Evolutionary conservation across 2,797 vertebrate genomes (phyloP).

Genomic region (Scyliorhinus canicula): DNA sequence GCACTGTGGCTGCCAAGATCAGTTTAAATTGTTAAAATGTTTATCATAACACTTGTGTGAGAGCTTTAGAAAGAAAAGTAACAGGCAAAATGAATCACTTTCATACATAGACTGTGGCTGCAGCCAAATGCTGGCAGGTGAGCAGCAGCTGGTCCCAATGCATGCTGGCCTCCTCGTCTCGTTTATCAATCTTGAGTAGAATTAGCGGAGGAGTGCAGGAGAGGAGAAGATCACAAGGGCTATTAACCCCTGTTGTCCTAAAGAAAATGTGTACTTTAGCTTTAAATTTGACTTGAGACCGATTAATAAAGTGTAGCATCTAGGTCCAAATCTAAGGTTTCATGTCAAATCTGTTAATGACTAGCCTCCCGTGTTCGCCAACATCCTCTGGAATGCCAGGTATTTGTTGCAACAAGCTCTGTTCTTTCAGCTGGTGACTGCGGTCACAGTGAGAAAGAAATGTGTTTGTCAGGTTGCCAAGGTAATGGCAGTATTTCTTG

Average conservation of each 20-base stretch:
- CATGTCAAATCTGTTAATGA: background rate
- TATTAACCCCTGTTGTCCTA: background rate
- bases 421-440: slow-evolving; percentile 18
- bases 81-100: background rate
- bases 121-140: background rate
- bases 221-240: background rate
- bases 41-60: background rate
- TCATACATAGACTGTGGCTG: background rate
- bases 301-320: background rate
- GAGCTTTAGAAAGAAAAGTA: background rate
- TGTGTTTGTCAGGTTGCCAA: slow-evolving; percentile 32
- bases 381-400: background rate
- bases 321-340: background rate
- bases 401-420: background rate
- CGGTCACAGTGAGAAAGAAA: background rate
- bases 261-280: background rate
- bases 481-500: slow-evolving; percentile 25
- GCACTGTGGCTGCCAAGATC: background rate
- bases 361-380: background rate
- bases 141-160: background rate
- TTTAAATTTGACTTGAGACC: slow-evolving; percentile 22
- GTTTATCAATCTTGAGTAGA: background rate
- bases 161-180: background rate
- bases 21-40: background rate
- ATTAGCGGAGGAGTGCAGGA: too few species aligned